Evolutionary conservation across 2,888 invertebrate species (phyloP).

Genomic region (Xanthia icteritia): DNA sequence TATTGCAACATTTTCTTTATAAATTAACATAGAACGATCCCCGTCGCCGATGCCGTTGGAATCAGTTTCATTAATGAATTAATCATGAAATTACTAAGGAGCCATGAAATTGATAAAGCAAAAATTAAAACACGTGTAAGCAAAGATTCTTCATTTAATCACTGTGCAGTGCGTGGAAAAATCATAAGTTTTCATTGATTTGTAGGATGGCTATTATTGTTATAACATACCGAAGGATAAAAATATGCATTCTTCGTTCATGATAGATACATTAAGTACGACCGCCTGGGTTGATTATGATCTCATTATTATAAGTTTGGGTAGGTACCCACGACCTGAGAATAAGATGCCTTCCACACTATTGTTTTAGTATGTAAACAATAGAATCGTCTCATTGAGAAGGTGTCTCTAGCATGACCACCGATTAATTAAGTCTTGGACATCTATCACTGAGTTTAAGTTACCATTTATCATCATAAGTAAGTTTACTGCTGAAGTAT

Average conservation of each 20-base stretch:
- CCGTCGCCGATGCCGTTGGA: background rate
- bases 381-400: background rate
- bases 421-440: background rate
- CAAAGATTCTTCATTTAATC: slow-evolving; percentile 51
- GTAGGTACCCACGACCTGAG: background rate
- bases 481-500: background rate
- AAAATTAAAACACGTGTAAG: slow-evolving; percentile 65
- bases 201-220: slow-evolving; percentile 52
- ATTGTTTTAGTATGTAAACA: slow-evolving; percentile 15
- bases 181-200: slow-evolving; percentile 44
- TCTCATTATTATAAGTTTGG: slow-evolving; percentile 7
- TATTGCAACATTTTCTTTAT: background rate
- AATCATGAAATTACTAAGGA: slow-evolving; percentile 45
- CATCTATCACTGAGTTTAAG: background rate
- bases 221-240: slow-evolving; percentile 12
- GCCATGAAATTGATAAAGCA: slow-evolving; percentile 58
- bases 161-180: slow-evolving; percentile 48
- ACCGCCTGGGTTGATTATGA: background rate
- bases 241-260: slow-evolving; percentile 4
- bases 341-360: background rate
- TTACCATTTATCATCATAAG: no score
- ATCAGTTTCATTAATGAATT: slow-evolving; percentile 29
- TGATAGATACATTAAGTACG: background rate
- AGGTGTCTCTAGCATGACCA: background rate
- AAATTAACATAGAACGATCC: background rate